phyloP scores from a whole-genome alignment of 2,888 invertebrate genomes.

The Acronicta alni region DNA sequence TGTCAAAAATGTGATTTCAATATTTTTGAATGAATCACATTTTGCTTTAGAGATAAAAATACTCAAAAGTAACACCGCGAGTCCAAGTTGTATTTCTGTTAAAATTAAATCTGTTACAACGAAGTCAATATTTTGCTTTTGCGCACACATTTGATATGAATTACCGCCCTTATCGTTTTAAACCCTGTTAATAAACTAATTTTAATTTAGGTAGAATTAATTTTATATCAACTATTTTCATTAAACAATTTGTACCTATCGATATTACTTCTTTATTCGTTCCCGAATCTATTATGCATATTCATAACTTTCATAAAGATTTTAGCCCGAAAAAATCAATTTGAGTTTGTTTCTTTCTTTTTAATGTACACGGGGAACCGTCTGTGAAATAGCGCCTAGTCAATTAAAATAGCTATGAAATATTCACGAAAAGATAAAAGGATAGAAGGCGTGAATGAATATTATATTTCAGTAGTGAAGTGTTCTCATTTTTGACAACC shows the following conservation, averaged over 20 bases:
- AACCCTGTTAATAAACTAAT: too few relatives aligned
- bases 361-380: constrained; percentile 7
- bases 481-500: background rate
- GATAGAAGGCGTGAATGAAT: constrained; percentile 7
- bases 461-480: background rate
- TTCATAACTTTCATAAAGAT: constrained; percentile 5
- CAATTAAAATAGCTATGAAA: constrained; percentile 19
- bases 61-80: too few relatives aligned
- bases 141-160: too few relatives aligned
- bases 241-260: background rate
- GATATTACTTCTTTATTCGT: background rate
- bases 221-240: background rate
- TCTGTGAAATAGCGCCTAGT: constrained; percentile 13
- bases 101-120: too few relatives aligned
- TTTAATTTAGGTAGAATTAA: too few relatives aligned
- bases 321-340: background rate
- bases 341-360: constrained; percentile 13
- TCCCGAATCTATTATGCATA: constrained; percentile 12
- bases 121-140: too few relatives aligned
- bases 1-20: too few relatives aligned
- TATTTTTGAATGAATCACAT: too few relatives aligned
- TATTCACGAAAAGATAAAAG: constrained; percentile 14
- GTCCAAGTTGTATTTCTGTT: too few relatives aligned
- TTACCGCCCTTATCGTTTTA: too few relatives aligned
- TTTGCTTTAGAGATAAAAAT: too few relatives aligned